These are phyloP conservation scores for Agriopis leucophaearia DNA, from an alignment of 2,888 invertebrate genomes.

Conservation along the genomic window DNA sequence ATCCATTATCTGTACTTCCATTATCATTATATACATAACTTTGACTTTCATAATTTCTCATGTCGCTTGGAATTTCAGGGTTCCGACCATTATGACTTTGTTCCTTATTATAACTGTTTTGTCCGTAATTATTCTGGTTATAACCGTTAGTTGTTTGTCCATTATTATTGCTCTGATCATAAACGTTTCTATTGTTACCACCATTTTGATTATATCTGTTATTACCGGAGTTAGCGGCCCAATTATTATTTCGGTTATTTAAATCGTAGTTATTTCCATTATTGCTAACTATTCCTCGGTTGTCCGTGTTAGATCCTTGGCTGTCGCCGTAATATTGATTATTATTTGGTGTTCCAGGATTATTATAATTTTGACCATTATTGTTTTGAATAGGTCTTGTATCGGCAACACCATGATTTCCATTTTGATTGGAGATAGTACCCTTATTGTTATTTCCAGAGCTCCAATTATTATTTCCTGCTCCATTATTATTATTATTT, in stretches of 20 bases:
- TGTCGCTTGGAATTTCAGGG: not conserved
- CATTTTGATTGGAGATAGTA: slow-evolving; percentile 1
- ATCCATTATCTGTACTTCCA: slow-evolving; percentile 22
- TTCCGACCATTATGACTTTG: slow-evolving; percentile 10
- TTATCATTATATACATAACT: slow-evolving; percentile 20
- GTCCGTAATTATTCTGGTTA: slow-evolving; percentile 21
- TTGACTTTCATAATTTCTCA: slow-evolving; percentile 12
- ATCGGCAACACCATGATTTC: slow-evolving; percentile 7
- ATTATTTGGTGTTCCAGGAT: slow-evolving; percentile 9
- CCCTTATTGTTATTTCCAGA: slow-evolving; percentile 19
- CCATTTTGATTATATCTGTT: slow-evolving; percentile 17
- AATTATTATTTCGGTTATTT: slow-evolving; percentile 13
- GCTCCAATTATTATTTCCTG: not conserved
- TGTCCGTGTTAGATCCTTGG: not conserved
- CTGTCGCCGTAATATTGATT: slow-evolving; percentile 5
- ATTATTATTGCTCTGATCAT: slow-evolving; percentile 18
- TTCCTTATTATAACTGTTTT: slow-evolving; percentile 16
- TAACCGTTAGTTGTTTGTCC: slow-evolving; percentile 18
- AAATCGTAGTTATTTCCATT: slow-evolving; percentile 13
- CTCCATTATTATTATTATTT: not conserved
- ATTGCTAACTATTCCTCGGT: slow-evolving; percentile 1
- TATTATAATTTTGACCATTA: slow-evolving; percentile 17
- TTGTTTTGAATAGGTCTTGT: slow-evolving; percentile 13
- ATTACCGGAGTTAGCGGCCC: not conserved
- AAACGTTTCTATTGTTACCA: slow-evolving; percentile 1